Conservation (phyloP, 2,797 vertebrate genomes). For the Falco columbarius region DNA sequence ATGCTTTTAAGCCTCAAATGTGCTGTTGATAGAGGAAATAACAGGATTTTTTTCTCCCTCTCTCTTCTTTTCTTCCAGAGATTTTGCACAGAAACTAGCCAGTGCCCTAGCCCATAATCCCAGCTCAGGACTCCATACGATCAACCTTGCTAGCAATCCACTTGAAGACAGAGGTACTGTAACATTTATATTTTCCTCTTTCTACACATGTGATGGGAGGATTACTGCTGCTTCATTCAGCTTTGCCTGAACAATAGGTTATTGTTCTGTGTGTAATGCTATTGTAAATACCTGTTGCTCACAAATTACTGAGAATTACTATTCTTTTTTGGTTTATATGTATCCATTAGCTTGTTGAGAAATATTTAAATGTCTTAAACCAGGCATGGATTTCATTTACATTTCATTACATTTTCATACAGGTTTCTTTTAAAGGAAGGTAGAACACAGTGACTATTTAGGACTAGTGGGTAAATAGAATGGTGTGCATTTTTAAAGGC, state of each 20-base stretch:
- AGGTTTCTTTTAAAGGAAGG: background rate
- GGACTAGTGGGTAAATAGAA: background rate
- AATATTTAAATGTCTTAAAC: background rate
- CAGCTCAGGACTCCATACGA: conserved; percentile 91
- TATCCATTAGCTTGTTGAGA: background rate
- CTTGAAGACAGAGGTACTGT: conserved; percentile 93
- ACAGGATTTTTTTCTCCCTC: background rate
- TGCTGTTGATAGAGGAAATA: background rate
- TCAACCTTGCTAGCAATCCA: conserved; percentile 95
- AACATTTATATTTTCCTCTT: background rate
- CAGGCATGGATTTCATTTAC: background rate
- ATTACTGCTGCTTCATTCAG: background rate
- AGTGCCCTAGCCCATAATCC: conserved; percentile 89
- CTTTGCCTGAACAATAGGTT: background rate
- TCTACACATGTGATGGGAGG: background rate
- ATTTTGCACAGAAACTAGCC: conserved; percentile 96
- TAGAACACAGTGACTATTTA: background rate
- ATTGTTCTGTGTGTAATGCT: background rate
- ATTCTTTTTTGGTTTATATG: background rate
- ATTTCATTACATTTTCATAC: background rate
- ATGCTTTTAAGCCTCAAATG: background rate
- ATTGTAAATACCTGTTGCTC: conserved; percentile 1
- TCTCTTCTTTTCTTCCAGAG: conserved; percentile 77
- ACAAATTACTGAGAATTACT: background rate
- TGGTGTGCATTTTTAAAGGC: background rate